These are phyloP conservation scores for Daubentonia madagascariensis DNA, from an alignment of 2,113 vertebrate genomes.

Conservation along the genomic window DNA sequence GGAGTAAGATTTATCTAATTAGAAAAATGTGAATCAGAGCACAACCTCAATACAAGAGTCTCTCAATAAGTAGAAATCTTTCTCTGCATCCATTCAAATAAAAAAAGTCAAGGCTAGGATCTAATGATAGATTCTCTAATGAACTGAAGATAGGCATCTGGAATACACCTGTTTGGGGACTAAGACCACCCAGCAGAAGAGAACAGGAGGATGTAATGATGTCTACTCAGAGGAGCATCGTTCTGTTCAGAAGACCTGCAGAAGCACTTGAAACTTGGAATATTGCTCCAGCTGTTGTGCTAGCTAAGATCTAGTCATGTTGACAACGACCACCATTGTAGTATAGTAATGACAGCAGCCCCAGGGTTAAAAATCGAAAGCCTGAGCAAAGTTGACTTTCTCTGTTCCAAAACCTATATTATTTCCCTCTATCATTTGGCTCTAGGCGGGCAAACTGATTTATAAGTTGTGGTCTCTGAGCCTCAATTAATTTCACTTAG, in stretches of 20 bases:
- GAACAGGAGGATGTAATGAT: background rate
- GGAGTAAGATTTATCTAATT: background rate
- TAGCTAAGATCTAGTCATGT: background rate
- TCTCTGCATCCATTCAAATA: background rate
- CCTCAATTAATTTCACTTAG: constrained; percentile 81
- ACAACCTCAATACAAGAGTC: background rate
- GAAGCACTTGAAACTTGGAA: background rate
- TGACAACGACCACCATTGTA: background rate
- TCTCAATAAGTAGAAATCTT: background rate
- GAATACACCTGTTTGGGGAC: background rate
- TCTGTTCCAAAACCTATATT: background rate
- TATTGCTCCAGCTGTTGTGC: background rate
- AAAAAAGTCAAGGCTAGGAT: background rate
- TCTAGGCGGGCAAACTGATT: constrained; percentile 76
- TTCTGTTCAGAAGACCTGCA: background rate
- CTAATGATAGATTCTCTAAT: background rate
- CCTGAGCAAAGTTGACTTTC: background rate
- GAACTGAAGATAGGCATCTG: background rate
- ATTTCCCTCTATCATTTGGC: constrained; percentile 69
- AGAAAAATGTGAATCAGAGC: background rate
- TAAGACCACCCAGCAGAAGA: background rate
- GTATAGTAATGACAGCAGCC: constrained; percentile 14
- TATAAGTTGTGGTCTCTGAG: constrained; percentile 78
- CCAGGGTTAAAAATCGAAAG: constrained; percentile 54
- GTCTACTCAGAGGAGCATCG: background rate